Conservation (phyloP, 2,113 vertebrate genomes). For the Prolemur simus region DNA sequence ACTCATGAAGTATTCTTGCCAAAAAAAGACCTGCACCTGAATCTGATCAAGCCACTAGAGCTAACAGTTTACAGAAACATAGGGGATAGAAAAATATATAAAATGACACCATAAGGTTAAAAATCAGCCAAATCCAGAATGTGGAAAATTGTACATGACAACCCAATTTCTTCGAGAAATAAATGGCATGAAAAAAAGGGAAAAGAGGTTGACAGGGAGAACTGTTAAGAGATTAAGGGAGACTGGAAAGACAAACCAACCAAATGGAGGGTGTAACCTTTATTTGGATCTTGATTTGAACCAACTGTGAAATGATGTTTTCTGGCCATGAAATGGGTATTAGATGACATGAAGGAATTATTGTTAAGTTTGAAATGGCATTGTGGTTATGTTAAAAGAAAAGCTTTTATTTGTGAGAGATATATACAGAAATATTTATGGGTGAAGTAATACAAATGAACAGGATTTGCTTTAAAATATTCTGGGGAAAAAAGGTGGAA, state of each 20-base stretch:
- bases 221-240: constrained; percentile 24
- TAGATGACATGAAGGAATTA: neutral
- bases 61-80: neutral
- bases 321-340: neutral
- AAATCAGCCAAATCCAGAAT: constrained; percentile 8
- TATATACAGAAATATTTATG: neutral
- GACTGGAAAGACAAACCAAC: neutral
- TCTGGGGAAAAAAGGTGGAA: neutral
- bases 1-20: neutral
- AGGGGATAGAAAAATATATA: neutral
- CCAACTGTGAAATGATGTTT: neutral
- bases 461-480: neutral
- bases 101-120: neutral
- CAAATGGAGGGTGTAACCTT: neutral
- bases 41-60: neutral
- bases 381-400: neutral
- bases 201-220: neutral
- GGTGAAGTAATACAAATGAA: neutral
- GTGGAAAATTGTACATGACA: neutral
- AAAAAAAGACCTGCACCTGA: neutral
- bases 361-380: neutral
- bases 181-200: neutral
- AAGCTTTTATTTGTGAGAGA: neutral
- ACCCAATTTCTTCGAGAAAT: neutral
- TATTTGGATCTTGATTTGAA: neutral